These are phyloP conservation scores for Lepidurus couesii DNA, from an alignment of 1,140 invertebrate species.

Conservation along the genomic window DNA sequence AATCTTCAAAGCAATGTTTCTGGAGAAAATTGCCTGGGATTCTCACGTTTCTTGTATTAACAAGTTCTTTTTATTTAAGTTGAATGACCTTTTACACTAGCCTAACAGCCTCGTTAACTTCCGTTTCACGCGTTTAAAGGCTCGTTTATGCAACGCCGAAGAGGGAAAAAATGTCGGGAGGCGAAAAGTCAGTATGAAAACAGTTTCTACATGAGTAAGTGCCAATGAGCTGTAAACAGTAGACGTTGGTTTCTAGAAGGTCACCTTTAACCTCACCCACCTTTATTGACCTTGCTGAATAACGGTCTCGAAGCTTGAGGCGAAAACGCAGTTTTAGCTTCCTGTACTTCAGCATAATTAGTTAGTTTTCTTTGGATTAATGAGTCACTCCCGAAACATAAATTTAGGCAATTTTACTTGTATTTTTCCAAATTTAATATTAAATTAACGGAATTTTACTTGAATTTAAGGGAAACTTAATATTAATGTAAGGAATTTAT, in stretches of 20 bases:
- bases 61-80: background rate
- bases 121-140: background rate
- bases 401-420: too few relatives aligned
- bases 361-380: too few relatives aligned
- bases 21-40: background rate
- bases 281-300: background rate
- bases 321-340: too few relatives aligned
- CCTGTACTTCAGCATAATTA: too few relatives aligned
- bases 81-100: background rate
- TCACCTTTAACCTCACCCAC: background rate
- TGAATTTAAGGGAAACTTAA: too few relatives aligned
- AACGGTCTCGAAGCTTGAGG: background rate
- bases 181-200: background rate
- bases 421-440: too few relatives aligned
- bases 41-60: background rate
- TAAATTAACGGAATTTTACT: too few relatives aligned
- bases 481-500: too few relatives aligned
- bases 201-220: background rate
- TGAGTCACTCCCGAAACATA: too few relatives aligned
- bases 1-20: background rate
- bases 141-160: background rate
- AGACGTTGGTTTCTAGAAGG: background rate
- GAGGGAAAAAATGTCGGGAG: background rate
- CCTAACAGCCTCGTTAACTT: background rate
- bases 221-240: background rate